A percentile compares a stretch with the other conserved stretches of the same genome.
Conservation (phyloP, 1,140 invertebrate genomes). For the Goniozus legneri region DNA sequence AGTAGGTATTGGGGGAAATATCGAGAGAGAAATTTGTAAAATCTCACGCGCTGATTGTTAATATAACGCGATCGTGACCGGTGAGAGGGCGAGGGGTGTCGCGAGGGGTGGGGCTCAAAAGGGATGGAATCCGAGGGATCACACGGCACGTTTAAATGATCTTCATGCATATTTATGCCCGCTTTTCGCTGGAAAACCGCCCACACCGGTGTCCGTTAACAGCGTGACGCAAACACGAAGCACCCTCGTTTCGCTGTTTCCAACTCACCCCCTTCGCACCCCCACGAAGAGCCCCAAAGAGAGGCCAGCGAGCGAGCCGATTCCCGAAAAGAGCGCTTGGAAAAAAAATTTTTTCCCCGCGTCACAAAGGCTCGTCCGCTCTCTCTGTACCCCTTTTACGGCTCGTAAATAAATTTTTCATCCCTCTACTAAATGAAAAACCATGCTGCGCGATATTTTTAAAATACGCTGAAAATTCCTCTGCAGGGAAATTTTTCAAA, state of each 20-base stretch:
- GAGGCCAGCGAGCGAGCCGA: too few species aligned
- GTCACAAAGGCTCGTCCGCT: too few species aligned
- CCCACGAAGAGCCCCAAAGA: too few species aligned
- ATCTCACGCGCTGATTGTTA: constrained; percentile 8
- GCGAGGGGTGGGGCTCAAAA: neutral
- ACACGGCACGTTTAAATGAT: constrained; percentile 46
- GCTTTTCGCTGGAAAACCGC: constrained; percentile 49
- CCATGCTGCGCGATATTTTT: too few species aligned
- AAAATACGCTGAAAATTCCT: too few species aligned
- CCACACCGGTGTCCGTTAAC: constrained; percentile 40
- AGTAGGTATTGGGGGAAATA: too few species aligned
- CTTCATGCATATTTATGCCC: constrained; percentile 54
- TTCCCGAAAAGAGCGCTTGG: neutral
- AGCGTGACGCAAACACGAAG: constrained; percentile 43
- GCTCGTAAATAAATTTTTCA: too few species aligned
- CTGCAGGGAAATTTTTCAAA: too few species aligned
- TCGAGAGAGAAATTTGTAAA: constrained; percentile 2
- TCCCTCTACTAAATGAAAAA: too few species aligned
- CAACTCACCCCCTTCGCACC: too few species aligned
- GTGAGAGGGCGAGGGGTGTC: neutral
- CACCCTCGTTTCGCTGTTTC: constrained; percentile 15
- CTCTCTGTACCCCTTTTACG: too few species aligned
- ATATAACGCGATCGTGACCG: constrained; percentile 5
- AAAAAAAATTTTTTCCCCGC: too few species aligned
- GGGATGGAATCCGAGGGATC: constrained; percentile 1